A percentile compares a stretch with the other conserved stretches of the same genome.
Conservation (phyloP, 2,797 vertebrate species). For the Bovichtus diacanthus region DNA sequence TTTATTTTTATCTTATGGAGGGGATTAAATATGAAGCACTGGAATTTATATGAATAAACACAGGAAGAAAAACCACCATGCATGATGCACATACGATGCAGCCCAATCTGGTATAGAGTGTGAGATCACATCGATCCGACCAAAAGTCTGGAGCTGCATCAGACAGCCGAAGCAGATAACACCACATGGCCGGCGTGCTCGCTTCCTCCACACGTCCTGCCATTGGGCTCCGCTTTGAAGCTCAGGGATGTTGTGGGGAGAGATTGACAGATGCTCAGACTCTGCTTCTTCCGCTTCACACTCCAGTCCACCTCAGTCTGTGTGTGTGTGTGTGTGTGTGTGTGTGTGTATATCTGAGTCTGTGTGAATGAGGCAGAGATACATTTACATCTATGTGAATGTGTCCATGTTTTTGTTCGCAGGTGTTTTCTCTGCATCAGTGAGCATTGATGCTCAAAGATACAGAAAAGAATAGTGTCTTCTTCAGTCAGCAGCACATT, state of each 20-base stretch:
- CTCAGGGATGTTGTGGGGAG: not conserved
- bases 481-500: constrained; percentile 6
- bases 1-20: not conserved
- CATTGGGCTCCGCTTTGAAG: constrained; percentile 38
- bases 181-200: constrained; percentile 19
- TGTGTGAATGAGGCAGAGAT: not conserved
- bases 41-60: not conserved
- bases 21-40: not conserved
- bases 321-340: not conserved
- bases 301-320: constrained; percentile 8
- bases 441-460: constrained; percentile 21
- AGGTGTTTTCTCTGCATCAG: constrained; percentile 35
- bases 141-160: constrained; percentile 15
- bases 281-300: constrained; percentile 24
- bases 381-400: not conserved
- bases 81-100: not conserved
- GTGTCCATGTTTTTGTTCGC: constrained; percentile 19
- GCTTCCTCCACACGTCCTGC: constrained; percentile 58
- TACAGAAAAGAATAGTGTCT: constrained; percentile 11
- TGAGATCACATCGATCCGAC: not conserved
- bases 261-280: constrained; percentile 52
- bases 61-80: not conserved
- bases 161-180: constrained; percentile 26
- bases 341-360: not conserved
- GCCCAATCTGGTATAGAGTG: not conserved